Conservation (phyloP, 2,113 vertebrate species). For the Phaethornis superciliosus region DNA sequence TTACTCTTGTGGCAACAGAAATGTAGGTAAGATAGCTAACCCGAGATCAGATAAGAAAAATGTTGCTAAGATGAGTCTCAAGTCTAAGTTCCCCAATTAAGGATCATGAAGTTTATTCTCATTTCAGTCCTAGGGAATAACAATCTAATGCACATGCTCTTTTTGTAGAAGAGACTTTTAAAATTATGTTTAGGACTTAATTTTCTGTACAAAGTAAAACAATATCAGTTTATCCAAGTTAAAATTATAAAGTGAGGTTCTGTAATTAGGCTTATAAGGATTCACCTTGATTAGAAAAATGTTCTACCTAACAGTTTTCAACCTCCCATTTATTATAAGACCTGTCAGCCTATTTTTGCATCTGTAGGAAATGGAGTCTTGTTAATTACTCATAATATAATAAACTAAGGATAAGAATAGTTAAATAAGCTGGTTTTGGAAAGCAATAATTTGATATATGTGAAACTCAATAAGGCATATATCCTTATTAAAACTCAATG, state of each 20-base stretch:
- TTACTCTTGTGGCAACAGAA: not conserved
- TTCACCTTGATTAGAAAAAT: not conserved
- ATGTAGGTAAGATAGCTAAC: not conserved
- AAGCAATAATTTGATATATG: not conserved
- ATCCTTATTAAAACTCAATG: not conserved
- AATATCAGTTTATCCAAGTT: not conserved
- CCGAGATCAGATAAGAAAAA: not conserved
- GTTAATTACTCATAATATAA: not conserved
- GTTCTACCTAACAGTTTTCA: not conserved
- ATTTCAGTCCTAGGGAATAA: not conserved
- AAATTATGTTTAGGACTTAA: not conserved
- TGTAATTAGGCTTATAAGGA: not conserved
- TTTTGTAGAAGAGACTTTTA: not conserved
- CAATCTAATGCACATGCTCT: not conserved
- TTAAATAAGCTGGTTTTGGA: not conserved
- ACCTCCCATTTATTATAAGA: not conserved
- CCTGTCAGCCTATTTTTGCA: not conserved
- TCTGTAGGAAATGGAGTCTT: not conserved
- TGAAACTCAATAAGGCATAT: not conserved
- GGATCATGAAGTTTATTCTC: not conserved
- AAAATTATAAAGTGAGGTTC: not conserved
- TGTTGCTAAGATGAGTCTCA: not conserved
- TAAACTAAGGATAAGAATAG: not conserved
- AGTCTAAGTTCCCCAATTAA: not conserved
- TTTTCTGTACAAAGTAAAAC: constrained; percentile 22